Evolutionary conservation across 2,113 vertebrate species (phyloP).

Genomic region (Hypanus sabinus): DNA sequence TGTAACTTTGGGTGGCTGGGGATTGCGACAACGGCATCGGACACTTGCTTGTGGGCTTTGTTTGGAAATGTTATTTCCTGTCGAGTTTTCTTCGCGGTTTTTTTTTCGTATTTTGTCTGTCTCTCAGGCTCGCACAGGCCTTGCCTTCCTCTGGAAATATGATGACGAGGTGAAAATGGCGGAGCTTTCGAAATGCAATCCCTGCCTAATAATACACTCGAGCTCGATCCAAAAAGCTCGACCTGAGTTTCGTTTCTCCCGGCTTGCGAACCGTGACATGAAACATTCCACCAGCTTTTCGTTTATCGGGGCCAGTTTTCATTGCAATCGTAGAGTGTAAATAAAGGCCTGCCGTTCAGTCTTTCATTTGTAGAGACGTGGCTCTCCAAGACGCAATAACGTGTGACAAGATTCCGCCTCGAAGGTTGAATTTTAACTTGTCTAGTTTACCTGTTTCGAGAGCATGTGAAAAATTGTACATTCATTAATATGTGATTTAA

Average conservation of each 20-base stretch:
- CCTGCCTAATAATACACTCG: constrained; percentile 50
- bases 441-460: neutral
- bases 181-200: constrained; percentile 95
- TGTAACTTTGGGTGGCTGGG: neutral
- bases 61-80: constrained; percentile 29
- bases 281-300: neutral
- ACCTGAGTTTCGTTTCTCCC: too few relatives aligned
- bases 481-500: neutral
- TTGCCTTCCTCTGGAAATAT: constrained; percentile 48
- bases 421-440: neutral
- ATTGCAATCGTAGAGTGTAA: neutral
- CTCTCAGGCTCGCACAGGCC: constrained; percentile 34
- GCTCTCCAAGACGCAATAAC: constrained; percentile 23
- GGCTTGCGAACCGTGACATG: neutral
- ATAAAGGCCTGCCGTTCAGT: neutral
- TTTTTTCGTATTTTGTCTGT: constrained; percentile 28
- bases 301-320: neutral
- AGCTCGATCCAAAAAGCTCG: neutral
- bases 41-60: neutral
- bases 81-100: constrained; percentile 32
- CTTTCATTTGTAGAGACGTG: constrained; percentile 16
- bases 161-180: constrained; percentile 94
- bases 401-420: neutral
- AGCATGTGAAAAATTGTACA: neutral
- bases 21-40: neutral